Evolutionary conservation across 2,113 vertebrate genomes (phyloP), one percentile per base, ranked within the genome.

Genomic region (Osmerus eperlanus): DNA sequence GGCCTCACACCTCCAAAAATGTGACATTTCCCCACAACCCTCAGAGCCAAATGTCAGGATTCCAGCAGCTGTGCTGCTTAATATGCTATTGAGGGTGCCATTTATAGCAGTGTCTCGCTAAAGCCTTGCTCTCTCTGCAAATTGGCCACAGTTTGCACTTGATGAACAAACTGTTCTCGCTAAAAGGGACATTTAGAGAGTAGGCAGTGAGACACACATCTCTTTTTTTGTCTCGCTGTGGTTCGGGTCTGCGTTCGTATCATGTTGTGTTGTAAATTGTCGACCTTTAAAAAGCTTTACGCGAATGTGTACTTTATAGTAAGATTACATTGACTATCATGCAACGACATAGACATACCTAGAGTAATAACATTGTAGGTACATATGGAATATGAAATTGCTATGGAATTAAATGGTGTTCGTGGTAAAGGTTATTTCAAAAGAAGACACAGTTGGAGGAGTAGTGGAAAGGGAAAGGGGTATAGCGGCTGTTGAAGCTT

Each of bases 21-120:
- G 71, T 82, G 80, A 82, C 77, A 82, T 82, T 82, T 79, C 74
- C 64, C 36, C 74, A 52, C 74, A 60, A 74, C 64, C 66, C 59
- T 51, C 47, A 62, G 64, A 71, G 73, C 65, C 65, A 77, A 82
- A 74, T 79, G 60, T 74, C 55, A 65, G 78, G 69, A 73, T 75
- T 70, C 58, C 51, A 73, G 67, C 53, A 51, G 56, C 23, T 71
- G n/a, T 21, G 14, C 55, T 53, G 25, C 66, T 75, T 75, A 69
- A 56, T 75, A 68, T 64, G 59, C 66, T 64, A 54, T 69, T 56
- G 70, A 72, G 71, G 58, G 36, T 53, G 65, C 29, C 16, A 55
- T 66, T 75, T 63, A 52, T 72, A 64, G 73, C 25, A 51, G 53
- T 56, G 15, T 72, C 72, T 69, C 65, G 23, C 64, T 66, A 69